Percentiles rank a stretch among this genome's conserved stretches.
phyloP scores from a whole-genome alignment of 2,888 invertebrate genomes.

The Pterostichus madidus region DNA sequence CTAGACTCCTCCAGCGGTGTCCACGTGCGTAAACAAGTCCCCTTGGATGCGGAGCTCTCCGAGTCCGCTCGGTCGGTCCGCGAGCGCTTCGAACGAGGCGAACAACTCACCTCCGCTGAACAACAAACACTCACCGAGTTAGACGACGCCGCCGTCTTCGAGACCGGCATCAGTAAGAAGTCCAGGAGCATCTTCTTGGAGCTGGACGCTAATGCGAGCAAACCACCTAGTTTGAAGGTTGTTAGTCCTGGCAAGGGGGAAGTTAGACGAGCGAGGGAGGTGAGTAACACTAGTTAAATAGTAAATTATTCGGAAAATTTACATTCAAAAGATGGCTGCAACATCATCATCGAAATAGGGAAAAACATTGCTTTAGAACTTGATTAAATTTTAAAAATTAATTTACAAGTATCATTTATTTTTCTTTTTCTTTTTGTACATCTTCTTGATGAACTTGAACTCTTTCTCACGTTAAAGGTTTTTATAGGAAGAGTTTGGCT shows the following conservation, averaged over 20 bases:
- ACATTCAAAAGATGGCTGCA: no score
- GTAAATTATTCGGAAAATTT: no score
- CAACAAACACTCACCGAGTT: slow-evolving; percentile 79
- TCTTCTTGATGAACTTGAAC: no score
- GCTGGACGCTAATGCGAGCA: slow-evolving; percentile 87
- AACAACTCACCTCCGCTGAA: slow-evolving; percentile 82
- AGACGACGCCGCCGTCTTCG: slow-evolving; percentile 88
- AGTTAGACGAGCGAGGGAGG: slow-evolving; percentile 80
- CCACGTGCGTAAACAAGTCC: slow-evolving; percentile 79
- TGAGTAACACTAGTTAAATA: slow-evolving; percentile 72
- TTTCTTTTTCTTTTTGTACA: no score
- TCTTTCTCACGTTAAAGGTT: no score
- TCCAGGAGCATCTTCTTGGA: slow-evolving; percentile 92
- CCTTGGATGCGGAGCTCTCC: slow-evolving; percentile 77
- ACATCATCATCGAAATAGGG: no score
- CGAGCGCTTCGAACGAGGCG: slow-evolving; percentile 90
- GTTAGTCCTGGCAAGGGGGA: slow-evolving; percentile 77
- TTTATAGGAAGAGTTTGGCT: no score
- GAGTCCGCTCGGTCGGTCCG: slow-evolving; percentile 81
- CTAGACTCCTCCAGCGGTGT: slow-evolving; percentile 84
- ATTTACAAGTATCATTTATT: no score
- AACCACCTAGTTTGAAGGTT: slow-evolving; percentile 81
- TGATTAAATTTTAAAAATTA: no score
- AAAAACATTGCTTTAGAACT: no score
- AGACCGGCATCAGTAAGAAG: slow-evolving; percentile 92